Evolutionary conservation across 2,888 invertebrate species (phyloP).

Genomic region (Drosophila bunnanda): DNA sequence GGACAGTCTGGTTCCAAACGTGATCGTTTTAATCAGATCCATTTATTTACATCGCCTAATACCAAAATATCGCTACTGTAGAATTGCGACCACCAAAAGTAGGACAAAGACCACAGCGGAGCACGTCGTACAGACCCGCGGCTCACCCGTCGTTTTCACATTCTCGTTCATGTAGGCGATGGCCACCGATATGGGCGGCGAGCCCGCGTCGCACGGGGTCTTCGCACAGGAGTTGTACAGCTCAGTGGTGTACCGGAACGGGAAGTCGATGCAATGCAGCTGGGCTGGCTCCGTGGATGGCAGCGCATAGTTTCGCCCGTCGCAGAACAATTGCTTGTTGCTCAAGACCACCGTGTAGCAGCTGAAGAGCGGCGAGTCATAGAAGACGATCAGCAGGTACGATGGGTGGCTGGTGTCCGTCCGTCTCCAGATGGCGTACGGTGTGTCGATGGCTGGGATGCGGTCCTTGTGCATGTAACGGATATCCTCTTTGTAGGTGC

Average conservation of each 20-base stretch:
- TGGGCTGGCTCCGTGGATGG: not conserved
- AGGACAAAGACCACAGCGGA: slow-evolving; percentile 8
- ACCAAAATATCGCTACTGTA: slow-evolving; percentile 29
- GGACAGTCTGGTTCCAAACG: not conserved
- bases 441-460: slow-evolving; percentile 48
- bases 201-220: not conserved
- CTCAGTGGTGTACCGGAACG: slow-evolving; percentile 48
- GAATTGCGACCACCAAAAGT: slow-evolving; percentile 5
- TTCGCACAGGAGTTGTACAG: slow-evolving; percentile 43
- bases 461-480: slow-evolving; percentile 58
- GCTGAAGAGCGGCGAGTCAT: slow-evolving; percentile 57
- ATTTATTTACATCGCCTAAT: slow-evolving; percentile 38
- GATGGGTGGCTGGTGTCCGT: slow-evolving; percentile 47
- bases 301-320: slow-evolving; percentile 52
- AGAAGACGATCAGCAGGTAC: slow-evolving; percentile 58
- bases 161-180: slow-evolving; percentile 64
- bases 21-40: not conserved
- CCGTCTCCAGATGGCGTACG: slow-evolving; percentile 63
- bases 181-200: slow-evolving; percentile 55
- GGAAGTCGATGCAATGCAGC: slow-evolving; percentile 55
- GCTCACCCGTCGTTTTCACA: slow-evolving; percentile 4
- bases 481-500: slow-evolving; percentile 44
- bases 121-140: not conserved
- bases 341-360: slow-evolving; percentile 52
- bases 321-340: slow-evolving; percentile 51